phyloP scores from a whole-genome alignment of 2,113 vertebrate species.

The Hippocampus comes region DNA sequence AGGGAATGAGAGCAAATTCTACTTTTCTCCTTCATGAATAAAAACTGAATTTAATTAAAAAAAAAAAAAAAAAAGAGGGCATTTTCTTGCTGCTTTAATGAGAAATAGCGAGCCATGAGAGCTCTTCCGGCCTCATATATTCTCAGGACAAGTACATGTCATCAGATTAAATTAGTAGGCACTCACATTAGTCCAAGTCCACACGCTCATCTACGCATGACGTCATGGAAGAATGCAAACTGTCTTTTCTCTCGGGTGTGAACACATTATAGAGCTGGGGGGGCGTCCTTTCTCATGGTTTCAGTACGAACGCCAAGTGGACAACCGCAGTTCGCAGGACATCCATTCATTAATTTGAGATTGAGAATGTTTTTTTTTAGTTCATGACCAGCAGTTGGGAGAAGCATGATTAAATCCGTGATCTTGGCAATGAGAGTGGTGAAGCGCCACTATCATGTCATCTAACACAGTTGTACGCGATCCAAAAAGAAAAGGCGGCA shows the following conservation, averaged over 20 bases:
- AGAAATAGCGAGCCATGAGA: slow-evolving; percentile 17
- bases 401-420: not conserved
- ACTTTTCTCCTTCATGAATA: slow-evolving; percentile 34
- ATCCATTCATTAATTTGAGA: not conserved
- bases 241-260: not conserved
- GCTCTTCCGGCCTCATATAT: slow-evolving; percentile 1
- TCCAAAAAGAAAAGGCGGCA: slow-evolving; percentile 12
- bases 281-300: not conserved
- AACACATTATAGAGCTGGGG: not conserved
- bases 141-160: slow-evolving; percentile 5
- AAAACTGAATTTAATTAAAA: slow-evolving; percentile 22
- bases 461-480: not conserved
- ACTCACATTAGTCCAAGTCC: not conserved
- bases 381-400: not conserved
- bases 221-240: not conserved
- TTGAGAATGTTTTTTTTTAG: not conserved
- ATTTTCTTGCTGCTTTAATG: slow-evolving; percentile 27
- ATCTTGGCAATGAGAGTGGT: not conserved
- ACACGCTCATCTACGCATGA: not conserved
- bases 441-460: not conserved
- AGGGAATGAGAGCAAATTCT: slow-evolving; percentile 14
- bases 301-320: not conserved
- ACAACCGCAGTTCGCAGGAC: not conserved
- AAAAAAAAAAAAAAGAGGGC: not conserved
- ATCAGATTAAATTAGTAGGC: slow-evolving; percentile 18